phyloP scores from a whole-genome alignment of 92 coral and sea anemone genomes.

The Parazoanthus atlanticus region DNA sequence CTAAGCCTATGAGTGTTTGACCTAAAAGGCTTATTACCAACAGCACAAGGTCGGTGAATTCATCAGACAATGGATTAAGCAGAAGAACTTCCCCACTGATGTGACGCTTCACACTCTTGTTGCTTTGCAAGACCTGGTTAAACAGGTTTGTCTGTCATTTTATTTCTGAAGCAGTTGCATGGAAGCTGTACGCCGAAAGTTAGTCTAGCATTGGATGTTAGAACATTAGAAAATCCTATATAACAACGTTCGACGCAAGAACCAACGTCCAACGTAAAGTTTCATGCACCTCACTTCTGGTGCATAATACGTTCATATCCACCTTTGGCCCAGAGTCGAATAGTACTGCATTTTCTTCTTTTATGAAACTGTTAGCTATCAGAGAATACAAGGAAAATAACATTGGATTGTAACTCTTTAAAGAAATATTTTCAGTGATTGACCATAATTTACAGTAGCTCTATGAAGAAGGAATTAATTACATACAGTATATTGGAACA shows the following conservation, averaged over 20 bases:
- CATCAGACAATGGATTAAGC: slow-evolving; percentile 12
- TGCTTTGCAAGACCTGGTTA: slow-evolving; percentile 22
- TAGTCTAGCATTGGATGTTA: not conserved
- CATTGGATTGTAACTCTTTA: not conserved
- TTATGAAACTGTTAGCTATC: not conserved
- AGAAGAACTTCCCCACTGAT: slow-evolving; percentile 2
- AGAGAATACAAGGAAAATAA: not conserved
- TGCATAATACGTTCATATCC: not conserved
- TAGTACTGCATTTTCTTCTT: no score
- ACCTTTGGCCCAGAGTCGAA: not conserved
- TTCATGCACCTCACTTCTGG: not conserved
- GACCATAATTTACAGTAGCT: not conserved
- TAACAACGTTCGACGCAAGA: not conserved
- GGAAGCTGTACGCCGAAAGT: not conserved
- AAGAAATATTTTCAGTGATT: not conserved
- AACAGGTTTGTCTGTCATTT: slow-evolving; percentile 1
- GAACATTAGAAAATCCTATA: no score
- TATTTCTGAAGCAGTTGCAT: not conserved
- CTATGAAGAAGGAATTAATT: not conserved
- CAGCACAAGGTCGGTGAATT: slow-evolving; percentile 17
- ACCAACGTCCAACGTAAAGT: not conserved
- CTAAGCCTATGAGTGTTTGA: not conserved
- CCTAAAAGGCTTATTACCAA: not conserved
- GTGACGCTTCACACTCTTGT: not conserved
- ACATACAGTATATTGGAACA: no score